Evolutionary conservation across 92 coral and sea anemone genomes (phyloP).

Genomic region (Bergia puertoricense): DNA sequence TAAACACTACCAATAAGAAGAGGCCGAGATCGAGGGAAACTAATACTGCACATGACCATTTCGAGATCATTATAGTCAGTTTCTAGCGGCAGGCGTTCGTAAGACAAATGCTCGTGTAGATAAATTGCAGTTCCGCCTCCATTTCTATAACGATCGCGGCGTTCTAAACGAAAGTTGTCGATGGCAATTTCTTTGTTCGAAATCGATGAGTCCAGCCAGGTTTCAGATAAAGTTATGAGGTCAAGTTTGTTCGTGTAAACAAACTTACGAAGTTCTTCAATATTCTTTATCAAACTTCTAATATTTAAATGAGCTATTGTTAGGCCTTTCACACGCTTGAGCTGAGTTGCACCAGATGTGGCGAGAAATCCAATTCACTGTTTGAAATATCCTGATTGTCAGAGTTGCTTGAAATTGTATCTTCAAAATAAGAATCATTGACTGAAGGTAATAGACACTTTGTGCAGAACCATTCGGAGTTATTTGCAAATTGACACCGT

Average conservation of each 20-base stretch:
- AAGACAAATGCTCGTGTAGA: conserved; percentile 43
- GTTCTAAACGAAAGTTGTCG: conserved; percentile 33
- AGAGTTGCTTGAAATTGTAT: neutral
- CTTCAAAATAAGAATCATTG: too few relatives aligned
- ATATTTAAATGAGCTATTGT: conserved; percentile 56
- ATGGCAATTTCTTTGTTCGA: conserved; percentile 12
- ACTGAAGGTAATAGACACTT: too few relatives aligned
- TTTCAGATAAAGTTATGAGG: conserved; percentile 27
- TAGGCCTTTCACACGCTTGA: conserved; percentile 51
- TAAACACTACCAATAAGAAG: conserved; percentile 37
- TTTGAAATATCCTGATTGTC: neutral
- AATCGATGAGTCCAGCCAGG: conserved; percentile 6
- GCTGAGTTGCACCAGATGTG: neutral
- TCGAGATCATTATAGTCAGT: conserved; percentile 32
- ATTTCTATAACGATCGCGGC: conserved; percentile 39
- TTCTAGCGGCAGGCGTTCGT: conserved; percentile 17
- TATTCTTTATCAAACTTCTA: conserved; percentile 46
- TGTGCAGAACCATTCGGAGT: too few relatives aligned
- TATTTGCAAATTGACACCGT: too few relatives aligned
- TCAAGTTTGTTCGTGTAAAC: conserved; percentile 41
- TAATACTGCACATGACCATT: conserved; percentile 33
- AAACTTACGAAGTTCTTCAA: conserved; percentile 51
- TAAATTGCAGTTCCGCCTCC: conserved; percentile 25
- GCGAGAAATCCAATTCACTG: conserved; percentile 6
- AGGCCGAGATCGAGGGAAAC: conserved; percentile 20